Base-by-base conservation (phyloP, 2,888 invertebrate genomes). In the Meliscaeva auricollis region DNA sequence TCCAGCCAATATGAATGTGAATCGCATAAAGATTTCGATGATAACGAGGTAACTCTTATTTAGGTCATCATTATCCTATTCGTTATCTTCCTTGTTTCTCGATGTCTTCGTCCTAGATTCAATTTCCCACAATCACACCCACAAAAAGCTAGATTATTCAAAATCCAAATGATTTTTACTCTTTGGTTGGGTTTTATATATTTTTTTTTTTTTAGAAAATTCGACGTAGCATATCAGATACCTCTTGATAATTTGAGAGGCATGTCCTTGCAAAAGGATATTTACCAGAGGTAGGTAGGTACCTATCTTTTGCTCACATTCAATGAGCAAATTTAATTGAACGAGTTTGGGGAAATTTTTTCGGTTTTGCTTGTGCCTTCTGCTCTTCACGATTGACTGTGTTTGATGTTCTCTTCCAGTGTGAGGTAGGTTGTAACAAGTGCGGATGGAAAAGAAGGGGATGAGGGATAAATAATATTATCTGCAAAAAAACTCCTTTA, bases 121-220 rank as follows among this genome's bases (percentile, higher is more conserved):
- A 83, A 78, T 78, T 82, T 76, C 9, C 54, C 48, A 64, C 69
- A 83, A 83, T 78, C 78, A 64, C 73, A 69, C 73, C 74, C 68
- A 73, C 41, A 41, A 20, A 15, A 15, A 15, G 22, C 5, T 30
- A 46, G 26, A 60, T 44, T 73, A 48, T 41, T 30, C n/a, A 11
- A 80, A 54, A 52, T 30, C n/a, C 8, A 80, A 54, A 52, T 52
- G 30, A 70, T 50, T 50, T 69, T 60, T 17, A n/a, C 32, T 62
- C 30, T 46, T 41, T 62, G 8, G 62, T 15, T 26, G 7, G 1
- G 13, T 56, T 20, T 30, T 20, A 35, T 35, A 35, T 35, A n/a
- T n/a, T n/a, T n/a, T n/a, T n/a, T n/a, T 32, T 13, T 41, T 3
- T 48, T 8, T 20, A n/a, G 0, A 41, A 41, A 58, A 38, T 58